Evolutionary conservation across 2,113 vertebrate species (phyloP), one percentile per base, ranked within the genome.

Genomic region (Mesoclemmys tuberculata): DNA sequence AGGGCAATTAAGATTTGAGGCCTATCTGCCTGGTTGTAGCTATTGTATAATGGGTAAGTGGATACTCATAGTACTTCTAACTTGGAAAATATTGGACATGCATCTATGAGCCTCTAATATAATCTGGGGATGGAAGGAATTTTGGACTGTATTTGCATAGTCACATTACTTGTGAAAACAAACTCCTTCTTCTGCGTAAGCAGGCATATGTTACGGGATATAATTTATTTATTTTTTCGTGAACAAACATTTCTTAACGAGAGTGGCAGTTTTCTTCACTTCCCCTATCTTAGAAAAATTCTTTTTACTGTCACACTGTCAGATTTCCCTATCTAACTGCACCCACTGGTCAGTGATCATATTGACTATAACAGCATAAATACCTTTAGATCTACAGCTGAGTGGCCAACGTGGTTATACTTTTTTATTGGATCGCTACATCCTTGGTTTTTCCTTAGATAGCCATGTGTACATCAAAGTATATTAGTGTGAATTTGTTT

Each of bases 11-110:
- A 90, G 96, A 95, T 89, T 93, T 93, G 91, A 78, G 93, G 96
- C 96, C 97, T 95, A 96, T 96, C 93, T 96, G 94, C 81, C 92
- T 94, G 93, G 89, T 97, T 96, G 85, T 93, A 97, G 97, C 95
- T 91, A 97, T 92, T 94, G 95, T 90, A 95, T 94, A 97, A 98
- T 94, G 88, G 93, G 85, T 96, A 97, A 98, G 96, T 95, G 97
- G 95, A 98, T 90, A 90, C 91, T 96, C 94, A 96, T 95, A 92
- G 85, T 98, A 96, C 96, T 92, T 96, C 93, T 92, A 96, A 98
- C 96, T 97, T 97, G 97, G 96, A 97, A 97, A 93, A 97, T 95
- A 95, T 96, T 95, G 95, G 97, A 97, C 97, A 96, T 97, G 96
- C 83, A 91, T 97, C 95, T 96, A 95, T 94, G 96, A 97, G 92